Base-by-base conservation (phyloP, 92 coral and sea anemone genomes). In the Porites lobata region DNA sequence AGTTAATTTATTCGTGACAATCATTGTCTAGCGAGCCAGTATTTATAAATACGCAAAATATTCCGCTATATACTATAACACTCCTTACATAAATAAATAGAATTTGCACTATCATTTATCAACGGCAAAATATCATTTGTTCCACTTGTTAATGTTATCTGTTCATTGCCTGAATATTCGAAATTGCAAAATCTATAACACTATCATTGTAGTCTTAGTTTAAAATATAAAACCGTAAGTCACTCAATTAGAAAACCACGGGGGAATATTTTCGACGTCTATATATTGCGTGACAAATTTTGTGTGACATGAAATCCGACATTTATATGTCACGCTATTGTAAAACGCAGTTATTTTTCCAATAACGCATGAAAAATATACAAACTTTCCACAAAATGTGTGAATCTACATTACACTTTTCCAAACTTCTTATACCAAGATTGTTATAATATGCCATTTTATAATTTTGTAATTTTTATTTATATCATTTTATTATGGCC, bases 11-110 rank as follows among this genome's bases (percentile, higher is more conserved):
- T 51, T 9, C 13, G 15, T 3, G 51, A 29, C 29, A 63, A 65
- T 53, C 72, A 38, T 15, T 65, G 59, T 53, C 76, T 47, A 61
- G 54, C 50, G 54, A 62, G 83, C 61, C 69, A 77, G 77, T 15
- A 11, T 77, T 86, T 72, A 56, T 67, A 67, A 86, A 77, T 77
- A 73, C 22, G 65, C 54, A 58, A 54, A 73, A 32, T 65, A 66
- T 52, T 22, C 14, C 4, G 6, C 47, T 38, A 38, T 38, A 8
- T 47, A 38, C 80, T 22, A n/a, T 32, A 43, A 19, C 32, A 15
- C 3, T 66, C 63, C 56, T 18, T 70, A 76, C 65, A 76, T 6
- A 76, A 76, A 50, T 70, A 82, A 82, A 77, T 76, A 85, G 4
- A 85, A 50, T 43, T 62, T n/a, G 29, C 9, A 21, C 6, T 38